These are phyloP conservation scores for Gymnarchus niloticus DNA, from an alignment of 2,113 vertebrate genomes.

Conservation along the genomic window DNA sequence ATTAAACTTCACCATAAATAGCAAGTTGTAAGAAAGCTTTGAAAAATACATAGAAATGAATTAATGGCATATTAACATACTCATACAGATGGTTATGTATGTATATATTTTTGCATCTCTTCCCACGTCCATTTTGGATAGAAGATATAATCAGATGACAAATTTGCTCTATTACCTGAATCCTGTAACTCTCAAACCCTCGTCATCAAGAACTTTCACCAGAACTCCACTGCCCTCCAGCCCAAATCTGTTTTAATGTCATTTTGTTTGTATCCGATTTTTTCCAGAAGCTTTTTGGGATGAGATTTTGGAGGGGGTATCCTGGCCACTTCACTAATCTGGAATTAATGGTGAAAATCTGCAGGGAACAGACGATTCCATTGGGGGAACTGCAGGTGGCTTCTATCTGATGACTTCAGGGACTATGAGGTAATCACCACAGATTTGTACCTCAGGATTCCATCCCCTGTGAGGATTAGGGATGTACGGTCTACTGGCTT, in stretches of 20 bases:
- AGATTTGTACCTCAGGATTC: slow-evolving; percentile 49
- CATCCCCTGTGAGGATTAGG: slow-evolving; percentile 41
- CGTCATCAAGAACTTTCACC: slow-evolving; percentile 42
- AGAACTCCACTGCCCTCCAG: background rate
- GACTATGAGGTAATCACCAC: slow-evolving; percentile 45
- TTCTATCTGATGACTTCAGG: slow-evolving; percentile 33
- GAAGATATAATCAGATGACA: background rate
- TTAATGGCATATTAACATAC: background rate
- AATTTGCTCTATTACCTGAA: background rate
- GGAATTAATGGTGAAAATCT: slow-evolving; percentile 45
- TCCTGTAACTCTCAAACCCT: slow-evolving; percentile 36
- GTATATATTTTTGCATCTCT: background rate
- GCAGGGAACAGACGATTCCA: slow-evolving; percentile 35
- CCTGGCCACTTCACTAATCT: slow-evolving; percentile 40
- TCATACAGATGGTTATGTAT: background rate
- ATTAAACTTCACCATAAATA: background rate
- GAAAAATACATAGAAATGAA: background rate
- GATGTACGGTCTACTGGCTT: slow-evolving; percentile 37
- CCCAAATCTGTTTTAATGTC: slow-evolving; percentile 16
- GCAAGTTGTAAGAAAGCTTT: background rate
- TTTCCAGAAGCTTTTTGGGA: slow-evolving; percentile 23
- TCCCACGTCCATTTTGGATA: background rate
- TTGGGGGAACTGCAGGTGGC: slow-evolving; percentile 41
- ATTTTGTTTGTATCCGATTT: slow-evolving; percentile 22
- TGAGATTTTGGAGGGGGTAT: slow-evolving; percentile 20